Conservation (phyloP, 2,113 vertebrate genomes). For the Atractosteus spatula region DNA sequence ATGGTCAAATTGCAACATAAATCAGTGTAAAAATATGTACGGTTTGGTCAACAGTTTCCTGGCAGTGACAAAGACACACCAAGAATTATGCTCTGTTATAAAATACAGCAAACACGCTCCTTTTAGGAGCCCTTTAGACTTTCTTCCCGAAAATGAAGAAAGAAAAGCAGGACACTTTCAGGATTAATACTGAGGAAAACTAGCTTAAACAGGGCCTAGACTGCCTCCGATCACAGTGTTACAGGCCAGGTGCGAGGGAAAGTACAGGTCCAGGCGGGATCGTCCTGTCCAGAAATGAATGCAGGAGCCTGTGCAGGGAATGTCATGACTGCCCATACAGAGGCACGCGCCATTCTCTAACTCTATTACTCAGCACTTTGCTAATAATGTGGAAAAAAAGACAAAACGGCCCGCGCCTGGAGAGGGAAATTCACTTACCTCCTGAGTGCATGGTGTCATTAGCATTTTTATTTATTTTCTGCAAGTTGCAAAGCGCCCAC, state of each 20-base stretch:
- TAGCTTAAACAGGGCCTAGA: too few species aligned
- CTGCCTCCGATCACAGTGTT: too few species aligned
- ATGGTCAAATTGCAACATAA: slow-evolving; percentile 21
- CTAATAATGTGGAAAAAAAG: slow-evolving; percentile 51
- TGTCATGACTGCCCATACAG: slow-evolving; percentile 34
- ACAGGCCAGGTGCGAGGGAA: too few species aligned
- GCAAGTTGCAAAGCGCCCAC: slow-evolving; percentile 9
- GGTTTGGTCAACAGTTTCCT: neutral
- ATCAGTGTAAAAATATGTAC: slow-evolving; percentile 21
- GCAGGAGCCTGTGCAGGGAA: slow-evolving; percentile 23
- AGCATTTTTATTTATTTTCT: slow-evolving; percentile 40
- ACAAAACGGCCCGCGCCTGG: slow-evolving; percentile 36
- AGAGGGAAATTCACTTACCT: slow-evolving; percentile 46
- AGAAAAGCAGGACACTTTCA: too few species aligned
- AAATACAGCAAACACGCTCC: too few species aligned
- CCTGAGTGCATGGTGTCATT: slow-evolving; percentile 45
- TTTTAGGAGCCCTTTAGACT: too few species aligned
- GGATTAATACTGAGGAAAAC: too few species aligned
- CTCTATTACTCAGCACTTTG: slow-evolving; percentile 48
- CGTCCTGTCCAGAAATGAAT: slow-evolving; percentile 15
- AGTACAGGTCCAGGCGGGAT: too few species aligned
- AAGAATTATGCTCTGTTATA: neutral
- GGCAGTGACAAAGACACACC: neutral
- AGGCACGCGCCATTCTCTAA: slow-evolving; percentile 28
- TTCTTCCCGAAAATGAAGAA: too few species aligned